Evolutionary conservation across 2,888 invertebrate species (phyloP).

Genomic region (Oscheius sp.): DNA sequence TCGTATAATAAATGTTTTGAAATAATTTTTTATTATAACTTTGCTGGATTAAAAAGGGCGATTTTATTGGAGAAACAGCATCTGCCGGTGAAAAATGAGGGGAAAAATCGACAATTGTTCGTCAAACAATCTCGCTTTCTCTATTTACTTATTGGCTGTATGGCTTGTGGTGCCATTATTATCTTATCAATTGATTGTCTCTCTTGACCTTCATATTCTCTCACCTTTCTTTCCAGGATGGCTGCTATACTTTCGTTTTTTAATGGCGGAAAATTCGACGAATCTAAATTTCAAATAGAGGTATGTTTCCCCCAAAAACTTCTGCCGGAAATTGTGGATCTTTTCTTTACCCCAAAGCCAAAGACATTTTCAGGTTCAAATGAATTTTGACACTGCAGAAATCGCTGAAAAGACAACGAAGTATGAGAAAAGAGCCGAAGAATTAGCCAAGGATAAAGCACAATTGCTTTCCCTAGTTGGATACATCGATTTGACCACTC

Average conservation of each 20-base stretch:
- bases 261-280: background rate
- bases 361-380: background rate
- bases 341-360: background rate
- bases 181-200: constrained; percentile 12
- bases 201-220: background rate
- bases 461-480: constrained; percentile 81
- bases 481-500: constrained; percentile 90
- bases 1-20: background rate
- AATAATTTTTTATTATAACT: background rate
- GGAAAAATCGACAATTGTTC: background rate
- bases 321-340: background rate
- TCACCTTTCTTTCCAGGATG: background rate
- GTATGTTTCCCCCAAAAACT: background rate
- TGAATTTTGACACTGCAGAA: constrained; percentile 44
- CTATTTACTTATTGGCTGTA: background rate
- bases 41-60: background rate
- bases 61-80: background rate
- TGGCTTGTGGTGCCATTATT: constrained; percentile 16
- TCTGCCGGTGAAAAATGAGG: background rate
- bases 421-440: constrained; percentile 47
- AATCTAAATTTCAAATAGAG: constrained; percentile 6
- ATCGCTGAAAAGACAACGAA: constrained; percentile 40
- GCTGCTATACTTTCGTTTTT: background rate
- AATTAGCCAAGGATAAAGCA: constrained; percentile 45
- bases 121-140: background rate